Evolutionary conservation across 2,888 invertebrate genomes (phyloP).

Genomic region (Hypercompe scribonia): DNA sequence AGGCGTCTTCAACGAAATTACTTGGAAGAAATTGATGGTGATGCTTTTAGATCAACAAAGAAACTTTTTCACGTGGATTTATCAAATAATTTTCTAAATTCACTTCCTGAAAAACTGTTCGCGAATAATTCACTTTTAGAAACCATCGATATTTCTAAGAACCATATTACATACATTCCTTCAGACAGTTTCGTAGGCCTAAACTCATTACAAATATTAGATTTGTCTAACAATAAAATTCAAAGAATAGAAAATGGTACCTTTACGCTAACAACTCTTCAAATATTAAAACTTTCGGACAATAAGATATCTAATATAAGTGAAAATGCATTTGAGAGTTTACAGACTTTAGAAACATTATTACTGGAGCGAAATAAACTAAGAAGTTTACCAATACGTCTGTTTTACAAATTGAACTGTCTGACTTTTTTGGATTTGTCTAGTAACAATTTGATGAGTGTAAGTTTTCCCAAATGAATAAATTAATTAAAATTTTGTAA

Average conservation of each 20-base stretch:
- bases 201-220: conserved; percentile 88
- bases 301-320: conserved; percentile 88
- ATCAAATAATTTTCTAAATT: conserved; percentile 88
- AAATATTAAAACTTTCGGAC: conserved; percentile 89
- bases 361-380: conserved; percentile 86
- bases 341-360: conserved; percentile 84
- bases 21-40: conserved; percentile 87
- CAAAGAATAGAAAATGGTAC: conserved; percentile 86
- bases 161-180: conserved; percentile 87
- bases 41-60: conserved; percentile 86
- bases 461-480: conserved; percentile 58
- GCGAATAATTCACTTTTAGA: conserved; percentile 86
- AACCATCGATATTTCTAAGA: conserved; percentile 89
- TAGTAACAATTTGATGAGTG: conserved; percentile 82
- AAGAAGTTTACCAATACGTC: conserved; percentile 74
- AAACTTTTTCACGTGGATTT: conserved; percentile 90
- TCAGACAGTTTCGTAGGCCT: conserved; percentile 87
- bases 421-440: conserved; percentile 85
- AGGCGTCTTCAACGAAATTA: conserved; percentile 89
- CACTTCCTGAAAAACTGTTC: conserved; percentile 87
- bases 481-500: background rate
- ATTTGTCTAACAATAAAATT: conserved; percentile 90
- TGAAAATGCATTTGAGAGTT: conserved; percentile 84
- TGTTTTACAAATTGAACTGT: conserved; percentile 82
- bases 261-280: conserved; percentile 86